phyloP scores from a whole-genome alignment of 2,113 vertebrate species.

The Xiphophorus maculatus region DNA sequence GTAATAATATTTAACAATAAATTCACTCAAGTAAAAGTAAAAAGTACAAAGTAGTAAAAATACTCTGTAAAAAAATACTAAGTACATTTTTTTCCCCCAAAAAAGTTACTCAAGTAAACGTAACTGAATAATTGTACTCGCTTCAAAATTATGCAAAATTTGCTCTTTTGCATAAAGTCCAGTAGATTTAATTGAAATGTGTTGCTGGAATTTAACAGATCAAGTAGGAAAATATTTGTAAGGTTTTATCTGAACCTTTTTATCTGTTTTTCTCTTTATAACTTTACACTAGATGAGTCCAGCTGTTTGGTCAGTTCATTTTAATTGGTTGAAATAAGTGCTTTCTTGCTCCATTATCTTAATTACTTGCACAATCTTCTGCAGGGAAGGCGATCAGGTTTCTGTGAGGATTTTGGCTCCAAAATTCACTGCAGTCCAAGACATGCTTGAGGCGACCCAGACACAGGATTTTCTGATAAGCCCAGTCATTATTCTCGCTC shows the following conservation, averaged over 20 bases:
- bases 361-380: conserved; percentile 19
- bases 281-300: too few relatives aligned
- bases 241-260: neutral
- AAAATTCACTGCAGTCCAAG: conserved; percentile 1
- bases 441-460: conserved; percentile 48
- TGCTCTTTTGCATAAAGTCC: neutral
- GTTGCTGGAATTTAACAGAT: neutral
- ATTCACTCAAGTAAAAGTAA: too few relatives aligned
- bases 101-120: too few relatives aligned
- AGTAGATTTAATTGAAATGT: neutral
- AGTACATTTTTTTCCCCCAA: too few relatives aligned
- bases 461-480: conserved; percentile 49
- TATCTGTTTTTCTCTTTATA: neutral
- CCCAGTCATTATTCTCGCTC: conserved; percentile 56
- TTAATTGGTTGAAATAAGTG: neutral
- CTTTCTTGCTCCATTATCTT: neutral
- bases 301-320: too few relatives aligned
- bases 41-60: too few relatives aligned
- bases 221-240: neutral
- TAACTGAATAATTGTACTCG: neutral
- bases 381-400: neutral
- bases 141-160: neutral
- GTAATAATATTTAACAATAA: too few relatives aligned
- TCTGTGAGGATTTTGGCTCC: conserved; percentile 1
- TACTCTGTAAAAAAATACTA: too few relatives aligned